Percentiles rank a stretch among this genome's conserved stretches.
Evolutionary conservation across 2,113 vertebrate species (phyloP).

Genomic region (Taurulus bubalis): DNA sequence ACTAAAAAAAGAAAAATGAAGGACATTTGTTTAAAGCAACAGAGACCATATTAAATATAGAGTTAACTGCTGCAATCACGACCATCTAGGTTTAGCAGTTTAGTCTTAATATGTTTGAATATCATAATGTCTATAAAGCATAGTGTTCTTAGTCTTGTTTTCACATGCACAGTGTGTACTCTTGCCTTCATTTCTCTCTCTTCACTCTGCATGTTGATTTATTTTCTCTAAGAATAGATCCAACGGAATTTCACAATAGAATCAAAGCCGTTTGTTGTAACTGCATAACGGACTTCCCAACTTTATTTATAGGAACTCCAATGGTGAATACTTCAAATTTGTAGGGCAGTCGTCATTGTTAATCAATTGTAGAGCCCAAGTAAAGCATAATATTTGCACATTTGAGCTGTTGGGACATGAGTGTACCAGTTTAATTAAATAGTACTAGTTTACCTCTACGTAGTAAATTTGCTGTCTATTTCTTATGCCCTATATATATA

Average conservation of each 20-base stretch:
- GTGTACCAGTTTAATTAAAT: neutral
- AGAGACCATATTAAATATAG: neutral
- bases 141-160: neutral
- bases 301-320: neutral
- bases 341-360: neutral
- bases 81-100: neutral
- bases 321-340: neutral
- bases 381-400: neutral
- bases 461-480: neutral
- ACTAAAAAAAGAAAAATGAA: neutral
- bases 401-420: neutral
- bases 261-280: slow-evolving; percentile 20
- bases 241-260: slow-evolving; percentile 10
- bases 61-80: neutral
- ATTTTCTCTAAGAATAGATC: slow-evolving; percentile 5
- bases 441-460: neutral
- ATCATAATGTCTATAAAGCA: neutral
- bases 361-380: neutral
- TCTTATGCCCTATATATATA: neutral
- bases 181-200: neutral
- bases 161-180: neutral
- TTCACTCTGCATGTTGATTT: slow-evolving; percentile 8
- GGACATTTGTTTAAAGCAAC: neutral
- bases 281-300: neutral
- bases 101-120: neutral